phyloP scores from a whole-genome alignment of 2,113 vertebrate species.

The Accipiter cooperii region DNA sequence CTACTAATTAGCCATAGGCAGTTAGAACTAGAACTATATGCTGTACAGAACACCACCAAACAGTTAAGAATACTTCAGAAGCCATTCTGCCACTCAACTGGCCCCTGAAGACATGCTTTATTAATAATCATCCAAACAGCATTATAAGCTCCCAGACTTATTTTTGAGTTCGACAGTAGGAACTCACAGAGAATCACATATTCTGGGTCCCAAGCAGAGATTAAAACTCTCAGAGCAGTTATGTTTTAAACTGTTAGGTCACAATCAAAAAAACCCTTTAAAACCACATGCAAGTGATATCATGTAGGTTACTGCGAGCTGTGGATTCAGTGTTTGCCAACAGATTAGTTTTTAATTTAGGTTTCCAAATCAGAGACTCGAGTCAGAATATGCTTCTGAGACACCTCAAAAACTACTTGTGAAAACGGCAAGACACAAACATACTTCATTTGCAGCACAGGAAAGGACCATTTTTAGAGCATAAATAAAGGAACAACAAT shows the following conservation, averaged over 20 bases:
- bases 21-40: not conserved
- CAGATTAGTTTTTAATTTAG: not conserved
- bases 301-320: not conserved
- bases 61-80: not conserved
- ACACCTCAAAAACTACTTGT: not conserved
- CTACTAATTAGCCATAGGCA: not conserved
- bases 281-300: not conserved
- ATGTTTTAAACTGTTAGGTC: not conserved
- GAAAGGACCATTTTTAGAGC: not conserved
- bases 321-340: not conserved
- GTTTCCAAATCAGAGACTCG: not conserved
- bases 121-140: not conserved
- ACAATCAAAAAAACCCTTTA: not conserved
- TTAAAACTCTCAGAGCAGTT: not conserved
- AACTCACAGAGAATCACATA: not conserved
- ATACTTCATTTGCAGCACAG: not conserved
- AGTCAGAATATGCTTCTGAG: not conserved
- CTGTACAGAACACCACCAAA: not conserved
- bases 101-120: not conserved
- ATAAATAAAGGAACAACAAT: not conserved
- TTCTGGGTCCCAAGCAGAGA: not conserved
- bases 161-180: not conserved
- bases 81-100: not conserved
- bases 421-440: not conserved
- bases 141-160: not conserved